Base-by-base conservation (phyloP, 2,797 vertebrate species). In the Discoglossus pictus region DNA sequence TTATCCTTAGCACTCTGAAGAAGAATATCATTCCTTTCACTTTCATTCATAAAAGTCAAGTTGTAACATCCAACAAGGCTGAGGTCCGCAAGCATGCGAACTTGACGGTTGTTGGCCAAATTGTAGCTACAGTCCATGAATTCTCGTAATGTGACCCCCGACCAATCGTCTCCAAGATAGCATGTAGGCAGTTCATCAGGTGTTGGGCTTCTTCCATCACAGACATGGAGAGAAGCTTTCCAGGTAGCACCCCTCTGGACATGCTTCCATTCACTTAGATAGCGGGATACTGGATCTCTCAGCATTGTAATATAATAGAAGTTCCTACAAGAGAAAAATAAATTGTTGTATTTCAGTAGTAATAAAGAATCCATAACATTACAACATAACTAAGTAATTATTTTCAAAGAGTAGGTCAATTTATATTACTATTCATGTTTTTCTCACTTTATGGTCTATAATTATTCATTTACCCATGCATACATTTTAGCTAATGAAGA, bases 251-350 rank as follows among this genome's bases (percentile, higher is more conserved):
- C 96, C 1, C 95, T 90, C 83, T 98, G 96, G 61, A 98, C 96
- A 0, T 98, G 96, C 70, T 97, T 98, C 96, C 96, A 98, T 73
- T 98, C 96, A 1, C 95, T 98, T 82, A 98, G 81, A 86, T 95
- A 98, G 31, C 96, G 93, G 0, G 94, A 98, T 74, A 98, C 94
- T 0, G 96, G 96, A 76, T 98, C 96, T 38, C 96, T 90, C 74
- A 98, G 82, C 92, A 98, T 94, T 0, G 96, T 97, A 84, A 98
- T 98, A 80, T 98, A 98, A 81, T 96, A 97, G 88, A 97, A 98
- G 63, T 93, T 98, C 87, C 96, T 98, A 86, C 60, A 92, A 91
- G 38, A 82, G 60, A 75, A 79, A n/a, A 62, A 73, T 46, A 73
- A n/a, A 2, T 11, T 7, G n/a, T n/a, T 74, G 73, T 79, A 38